phyloP scores from a whole-genome alignment of 2,113 vertebrate genomes.

The Psammodynastes pulverulentus region DNA sequence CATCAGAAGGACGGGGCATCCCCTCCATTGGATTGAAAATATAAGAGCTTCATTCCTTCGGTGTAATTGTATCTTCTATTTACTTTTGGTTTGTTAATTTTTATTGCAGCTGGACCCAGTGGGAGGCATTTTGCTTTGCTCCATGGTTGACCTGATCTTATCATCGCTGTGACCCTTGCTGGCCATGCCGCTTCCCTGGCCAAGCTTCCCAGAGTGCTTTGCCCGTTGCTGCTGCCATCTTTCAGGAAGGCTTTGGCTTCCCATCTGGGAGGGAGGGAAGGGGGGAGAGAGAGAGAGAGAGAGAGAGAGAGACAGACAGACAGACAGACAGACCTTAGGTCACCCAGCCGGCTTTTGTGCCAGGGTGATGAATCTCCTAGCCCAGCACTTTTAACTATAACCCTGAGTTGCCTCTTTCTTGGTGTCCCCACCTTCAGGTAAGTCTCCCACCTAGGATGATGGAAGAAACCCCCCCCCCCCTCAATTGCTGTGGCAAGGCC shows the following conservation, averaged over 20 bases:
- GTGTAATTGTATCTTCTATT: background rate
- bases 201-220: too few relatives aligned
- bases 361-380: background rate
- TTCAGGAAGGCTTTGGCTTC: too few relatives aligned
- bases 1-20: background rate
- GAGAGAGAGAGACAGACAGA: too few relatives aligned
- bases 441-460: background rate
- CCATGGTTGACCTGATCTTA: background rate
- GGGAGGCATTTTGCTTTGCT: background rate
- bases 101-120: background rate
- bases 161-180: background rate
- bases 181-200: too few relatives aligned
- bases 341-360: background rate
- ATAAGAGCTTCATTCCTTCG: background rate
- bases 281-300: too few relatives aligned
- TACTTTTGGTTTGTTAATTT: background rate
- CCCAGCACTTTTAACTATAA: background rate
- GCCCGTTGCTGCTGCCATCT: too few relatives aligned
- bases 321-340: too few relatives aligned
- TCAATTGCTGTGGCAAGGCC: background rate
- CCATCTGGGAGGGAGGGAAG: too few relatives aligned
- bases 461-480: background rate
- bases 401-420: background rate
- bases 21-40: background rate
- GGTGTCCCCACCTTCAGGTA: background rate